Evolutionary conservation across 2,797 vertebrate genomes (phyloP).

Genomic region (Lemur catta): DNA sequence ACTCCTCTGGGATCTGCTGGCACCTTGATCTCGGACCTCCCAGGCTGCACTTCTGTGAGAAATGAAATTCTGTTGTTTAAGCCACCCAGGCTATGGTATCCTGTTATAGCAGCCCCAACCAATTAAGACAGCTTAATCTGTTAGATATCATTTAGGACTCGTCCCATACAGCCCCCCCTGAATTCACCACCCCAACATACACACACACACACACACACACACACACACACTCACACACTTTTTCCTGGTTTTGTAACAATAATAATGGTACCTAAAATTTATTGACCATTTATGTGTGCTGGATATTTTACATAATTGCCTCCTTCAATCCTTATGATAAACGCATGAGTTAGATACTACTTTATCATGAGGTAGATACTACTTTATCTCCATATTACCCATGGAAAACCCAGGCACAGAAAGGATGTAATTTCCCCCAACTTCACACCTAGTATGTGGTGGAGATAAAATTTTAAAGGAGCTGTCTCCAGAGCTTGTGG

Average conservation of each 20-base stretch:
- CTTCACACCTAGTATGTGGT: background rate
- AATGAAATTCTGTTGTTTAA: background rate
- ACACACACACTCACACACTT: background rate
- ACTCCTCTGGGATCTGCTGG: too few species aligned
- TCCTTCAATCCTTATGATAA: background rate
- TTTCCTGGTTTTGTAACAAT: background rate
- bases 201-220: background rate
- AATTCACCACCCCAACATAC: background rate
- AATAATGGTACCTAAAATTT: background rate
- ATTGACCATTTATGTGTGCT: background rate
- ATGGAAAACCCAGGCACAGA: background rate
- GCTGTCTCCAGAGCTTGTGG: background rate
- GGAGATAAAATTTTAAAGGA: background rate
- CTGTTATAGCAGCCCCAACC: background rate
- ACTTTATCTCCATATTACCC: background rate
- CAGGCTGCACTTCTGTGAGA: background rate
- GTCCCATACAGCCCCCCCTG: background rate
- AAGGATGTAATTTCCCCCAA: background rate
- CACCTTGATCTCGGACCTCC: background rate
- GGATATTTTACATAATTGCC: background rate
- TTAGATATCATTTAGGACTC: background rate
- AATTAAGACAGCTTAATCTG: background rate
- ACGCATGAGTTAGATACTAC: background rate
- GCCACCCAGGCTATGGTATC: background rate
- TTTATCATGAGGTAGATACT: background rate